Evolutionary conservation across 1,140 invertebrate species (phyloP), one percentile per base, ranked within the genome.

Genomic region (Bursaphelenchus mucronatus): DNA sequence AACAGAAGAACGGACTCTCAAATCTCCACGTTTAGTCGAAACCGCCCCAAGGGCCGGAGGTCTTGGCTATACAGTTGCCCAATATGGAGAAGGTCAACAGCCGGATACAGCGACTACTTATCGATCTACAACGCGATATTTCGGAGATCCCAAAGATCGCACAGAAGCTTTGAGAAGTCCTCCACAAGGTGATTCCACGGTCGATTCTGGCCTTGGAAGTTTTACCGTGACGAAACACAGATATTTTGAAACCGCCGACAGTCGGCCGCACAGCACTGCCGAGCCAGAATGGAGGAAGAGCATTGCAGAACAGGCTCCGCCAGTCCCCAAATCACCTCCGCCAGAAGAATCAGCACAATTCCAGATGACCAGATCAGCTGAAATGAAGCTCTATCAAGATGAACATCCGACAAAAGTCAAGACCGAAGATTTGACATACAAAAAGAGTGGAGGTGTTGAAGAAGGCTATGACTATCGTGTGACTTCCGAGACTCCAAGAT

Each of bases 1-100:
- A 66, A 46, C 15, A 39, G 39, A 17, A 67, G 9, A 19, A 30
- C 13, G 11, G 45, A 21, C 40, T 49, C 39, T 30, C 64, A 21
- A 17, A 10, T n/a, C 19, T 21, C 11, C 63, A 17, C 44, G 63
- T 6, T 49, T 64, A 2, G 41, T 41, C 15, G 65, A 67, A 40
- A 13, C 8, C 2, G 13, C 54, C 8, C 21, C 43, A 39, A 63
- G 56, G 15, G 55, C 64, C 8, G 7, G 64, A 17, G 19, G n/a
- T 6, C 44, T 79, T n/a, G 76, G 76, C n/a, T 79, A 75, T 47
- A 75, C 73, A 9, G 74, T 79, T 45, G 71, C 75, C 13, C 63
- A 79, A 39, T 69, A 74, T 46, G 70, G 64, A 19, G 51, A 77
- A 41, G 63, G 63, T 8, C 53, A 11, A 9, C 8, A 45, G 9